phyloP scores from a whole-genome alignment of 2,113 vertebrate genomes.

The Trochalopteron elliotii region DNA sequence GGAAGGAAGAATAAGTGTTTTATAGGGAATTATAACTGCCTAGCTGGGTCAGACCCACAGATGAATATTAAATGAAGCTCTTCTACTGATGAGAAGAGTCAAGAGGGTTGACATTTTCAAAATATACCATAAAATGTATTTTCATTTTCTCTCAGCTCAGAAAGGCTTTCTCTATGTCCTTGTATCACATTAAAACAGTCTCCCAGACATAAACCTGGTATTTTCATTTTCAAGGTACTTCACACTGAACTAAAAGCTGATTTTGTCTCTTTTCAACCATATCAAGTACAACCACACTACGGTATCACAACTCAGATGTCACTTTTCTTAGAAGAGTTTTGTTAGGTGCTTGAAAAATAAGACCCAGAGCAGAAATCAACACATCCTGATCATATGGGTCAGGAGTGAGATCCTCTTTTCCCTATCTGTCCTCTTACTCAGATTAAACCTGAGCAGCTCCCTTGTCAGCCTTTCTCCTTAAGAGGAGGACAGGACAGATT shows the following conservation, averaged over 20 bases:
- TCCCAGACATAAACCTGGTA: not conserved
- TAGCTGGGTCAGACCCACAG: not conserved
- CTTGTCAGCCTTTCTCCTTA: not conserved
- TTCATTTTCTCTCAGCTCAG: not conserved
- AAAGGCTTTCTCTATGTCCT: not conserved
- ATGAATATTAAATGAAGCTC: not conserved
- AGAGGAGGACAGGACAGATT: not conserved
- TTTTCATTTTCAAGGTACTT: not conserved
- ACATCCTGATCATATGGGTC: not conserved
- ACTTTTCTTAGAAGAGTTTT: not conserved
- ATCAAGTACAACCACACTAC: not conserved
- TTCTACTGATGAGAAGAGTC: not conserved
- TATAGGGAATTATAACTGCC: not conserved
- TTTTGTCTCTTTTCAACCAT: not conserved
- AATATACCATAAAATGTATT: not conserved
- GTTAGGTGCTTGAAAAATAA: not conserved
- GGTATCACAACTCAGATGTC: not conserved
- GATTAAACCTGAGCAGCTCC: not conserved
- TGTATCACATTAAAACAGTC: not conserved
- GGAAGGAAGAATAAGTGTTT: not conserved
- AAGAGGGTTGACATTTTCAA: not conserved
- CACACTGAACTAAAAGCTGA: not conserved
- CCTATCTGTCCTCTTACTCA: not conserved
- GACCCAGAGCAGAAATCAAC: not conserved
- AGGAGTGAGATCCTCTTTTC: not conserved